phyloP scores from a whole-genome alignment of 1,140 invertebrate species.

The Littorina saxatilis region DNA sequence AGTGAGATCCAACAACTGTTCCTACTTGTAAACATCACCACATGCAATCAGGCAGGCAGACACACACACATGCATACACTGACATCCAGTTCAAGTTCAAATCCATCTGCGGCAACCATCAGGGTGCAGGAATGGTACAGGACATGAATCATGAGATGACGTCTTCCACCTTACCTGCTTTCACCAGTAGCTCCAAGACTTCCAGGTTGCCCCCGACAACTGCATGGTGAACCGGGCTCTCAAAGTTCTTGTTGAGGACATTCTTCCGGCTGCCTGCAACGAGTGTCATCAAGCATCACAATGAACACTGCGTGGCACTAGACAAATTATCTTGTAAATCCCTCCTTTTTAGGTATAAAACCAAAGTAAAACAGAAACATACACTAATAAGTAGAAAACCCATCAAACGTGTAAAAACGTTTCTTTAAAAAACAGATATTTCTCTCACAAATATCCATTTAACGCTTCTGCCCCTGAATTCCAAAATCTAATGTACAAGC shows the following conservation, averaged over 20 bases:
- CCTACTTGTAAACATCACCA: too few species aligned
- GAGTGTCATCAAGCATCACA: slow-evolving; percentile 76
- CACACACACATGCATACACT: too few species aligned
- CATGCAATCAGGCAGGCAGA: too few species aligned
- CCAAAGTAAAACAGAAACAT: not conserved
- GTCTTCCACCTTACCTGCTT: slow-evolving; percentile 71
- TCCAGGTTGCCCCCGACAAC: slow-evolving; percentile 76
- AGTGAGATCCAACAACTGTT: too few species aligned
- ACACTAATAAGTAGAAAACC: not conserved
- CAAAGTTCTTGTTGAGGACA: slow-evolving; percentile 77
- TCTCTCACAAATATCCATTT: not conserved
- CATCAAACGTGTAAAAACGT: not conserved
- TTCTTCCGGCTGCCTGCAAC: slow-evolving; percentile 78
- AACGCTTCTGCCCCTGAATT: too few species aligned
- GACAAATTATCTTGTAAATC: too few species aligned
- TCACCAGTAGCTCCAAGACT: slow-evolving; percentile 77
- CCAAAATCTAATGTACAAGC: too few species aligned
- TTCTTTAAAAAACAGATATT: not conserved
- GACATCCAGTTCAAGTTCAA: too few species aligned
- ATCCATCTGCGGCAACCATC: too few species aligned
- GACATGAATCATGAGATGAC: too few species aligned
- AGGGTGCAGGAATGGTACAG: too few species aligned
- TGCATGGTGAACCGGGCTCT: slow-evolving; percentile 80
- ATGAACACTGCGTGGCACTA: too few species aligned
- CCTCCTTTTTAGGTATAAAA: not conserved